phyloP scores from a whole-genome alignment of 2,113 vertebrate genomes.

The Lampris incognitus region DNA sequence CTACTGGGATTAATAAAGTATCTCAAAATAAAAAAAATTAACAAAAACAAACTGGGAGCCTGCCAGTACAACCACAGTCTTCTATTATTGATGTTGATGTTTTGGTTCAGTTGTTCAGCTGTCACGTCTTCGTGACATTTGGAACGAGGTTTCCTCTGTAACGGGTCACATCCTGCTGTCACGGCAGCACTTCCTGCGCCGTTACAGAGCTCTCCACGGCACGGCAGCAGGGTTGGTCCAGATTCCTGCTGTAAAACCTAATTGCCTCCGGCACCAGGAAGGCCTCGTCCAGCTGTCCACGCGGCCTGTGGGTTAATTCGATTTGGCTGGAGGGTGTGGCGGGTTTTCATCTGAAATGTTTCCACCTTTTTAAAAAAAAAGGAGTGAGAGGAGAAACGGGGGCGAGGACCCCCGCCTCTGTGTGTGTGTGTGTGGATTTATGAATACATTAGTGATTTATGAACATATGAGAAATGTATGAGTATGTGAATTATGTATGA shows the following conservation, averaged over 20 bases:
- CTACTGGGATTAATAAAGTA: too few species aligned
- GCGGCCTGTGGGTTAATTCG: slow-evolving; percentile 46
- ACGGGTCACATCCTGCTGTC: slow-evolving; percentile 17
- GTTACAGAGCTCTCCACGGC: background rate
- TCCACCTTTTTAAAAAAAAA: background rate
- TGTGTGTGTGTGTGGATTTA: slow-evolving; percentile 12
- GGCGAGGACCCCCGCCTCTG: background rate
- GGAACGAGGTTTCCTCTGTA: background rate
- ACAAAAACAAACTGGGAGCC: too few species aligned
- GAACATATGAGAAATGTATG: slow-evolving; percentile 26
- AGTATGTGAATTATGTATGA: slow-evolving; percentile 14
- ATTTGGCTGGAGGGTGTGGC: slow-evolving; percentile 21
- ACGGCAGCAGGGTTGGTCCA: slow-evolving; percentile 2
- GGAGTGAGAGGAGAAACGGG: background rate
- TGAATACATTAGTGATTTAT: slow-evolving; percentile 25
- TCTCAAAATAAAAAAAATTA: too few species aligned
- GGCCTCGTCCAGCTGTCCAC: slow-evolving; percentile 47
- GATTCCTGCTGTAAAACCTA: slow-evolving; percentile 19
- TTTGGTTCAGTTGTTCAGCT: too few species aligned
- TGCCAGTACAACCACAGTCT: too few species aligned
- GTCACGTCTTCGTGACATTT: background rate
- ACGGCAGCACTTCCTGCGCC: background rate
- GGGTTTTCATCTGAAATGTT: too few species aligned
- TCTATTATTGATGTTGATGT: too few species aligned
- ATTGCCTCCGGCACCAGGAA: slow-evolving; percentile 44